These are phyloP conservation scores for Tragelaphus imberbis DNA, from an alignment of 2,113 vertebrate species.

Conservation along the genomic window DNA sequence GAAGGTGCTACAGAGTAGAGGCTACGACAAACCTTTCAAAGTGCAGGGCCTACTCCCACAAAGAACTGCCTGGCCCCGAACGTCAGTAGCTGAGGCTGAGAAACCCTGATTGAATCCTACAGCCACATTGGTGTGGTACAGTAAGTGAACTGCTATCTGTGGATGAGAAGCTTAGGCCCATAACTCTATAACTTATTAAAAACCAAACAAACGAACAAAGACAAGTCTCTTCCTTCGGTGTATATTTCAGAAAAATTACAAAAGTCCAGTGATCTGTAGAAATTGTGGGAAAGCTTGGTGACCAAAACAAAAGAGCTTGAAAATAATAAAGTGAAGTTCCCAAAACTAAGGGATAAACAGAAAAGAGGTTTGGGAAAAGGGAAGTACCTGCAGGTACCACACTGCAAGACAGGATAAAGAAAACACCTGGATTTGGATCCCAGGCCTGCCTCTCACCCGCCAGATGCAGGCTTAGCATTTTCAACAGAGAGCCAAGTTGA, in stretches of 20 bases:
- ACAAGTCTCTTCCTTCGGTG: not conserved
- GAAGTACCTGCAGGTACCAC: not conserved
- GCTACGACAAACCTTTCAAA: too few relatives aligned
- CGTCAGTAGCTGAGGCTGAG: rapidly evolving
- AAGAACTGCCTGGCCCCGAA: not conserved
- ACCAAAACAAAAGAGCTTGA: not conserved
- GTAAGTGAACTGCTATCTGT: not conserved
- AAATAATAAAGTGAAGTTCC: not conserved
- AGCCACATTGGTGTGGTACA: not conserved
- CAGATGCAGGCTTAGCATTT: not conserved
- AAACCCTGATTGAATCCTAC: not conserved
- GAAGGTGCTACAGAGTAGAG: not conserved
- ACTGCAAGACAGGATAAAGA: rapidly evolving
- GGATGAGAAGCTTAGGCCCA: not conserved
- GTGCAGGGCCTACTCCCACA: not conserved
- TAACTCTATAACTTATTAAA: not conserved
- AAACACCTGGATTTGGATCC: not conserved
- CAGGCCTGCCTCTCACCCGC: too few relatives aligned
- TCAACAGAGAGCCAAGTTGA: not conserved
- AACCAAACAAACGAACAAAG: not conserved
- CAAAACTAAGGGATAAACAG: not conserved
- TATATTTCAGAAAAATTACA: not conserved
- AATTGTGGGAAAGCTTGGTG: not conserved
- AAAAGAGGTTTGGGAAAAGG: too few relatives aligned
- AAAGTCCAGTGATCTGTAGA: not conserved